Evolutionary conservation across 1,140 invertebrate genomes (phyloP), one percentile per base, ranked within the genome.

Genomic region (Lucilia cuprina): DNA sequence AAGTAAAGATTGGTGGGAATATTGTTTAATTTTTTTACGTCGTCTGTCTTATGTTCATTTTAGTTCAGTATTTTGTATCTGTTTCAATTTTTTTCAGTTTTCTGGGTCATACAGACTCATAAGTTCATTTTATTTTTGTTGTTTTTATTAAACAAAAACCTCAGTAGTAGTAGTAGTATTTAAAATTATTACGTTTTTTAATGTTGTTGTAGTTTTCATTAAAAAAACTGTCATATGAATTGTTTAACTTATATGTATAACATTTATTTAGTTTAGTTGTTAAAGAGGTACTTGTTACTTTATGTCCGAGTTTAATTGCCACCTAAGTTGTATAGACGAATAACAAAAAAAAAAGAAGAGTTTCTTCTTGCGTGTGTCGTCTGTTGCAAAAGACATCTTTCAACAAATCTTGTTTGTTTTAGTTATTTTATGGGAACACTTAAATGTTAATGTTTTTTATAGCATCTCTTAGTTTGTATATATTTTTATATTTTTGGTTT

Each of bases 281-380:
- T 78, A 41, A 47, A 80, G 41, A 49, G 77, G 41, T 80, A 80
- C 77, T 80, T 80, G 77, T 25, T 80, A 49, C 77, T 80, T 80
- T 50, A 80, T 80, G 47, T 80, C n/a, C 77, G 77, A 80, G 30
- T 80, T 80, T 80, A 80, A 80, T 80, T 50, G 41, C 41, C 77
- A 80, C 77, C 77, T 50, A 80, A 21, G 77, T 80, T 80, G 35
- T 80, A 19, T 49, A 9, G 9, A 12, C 14, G 13, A n/a, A n/a
- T n/a, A n/a, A n/a, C n/a, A n/a, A n/a, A n/a, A n/a, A n/a, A n/a
- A n/a, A n/a, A n/a, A n/a, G n/a, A 30, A 30, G 25, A 30, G 25
- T 77, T 35, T 77, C 14, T 30, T 25, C n/a, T 74, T 74, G 77
- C n/a, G 77, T 50, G 9, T 80, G 25, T 49, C 19, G 77, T 77